Conservation (phyloP, 2,888 invertebrate species). For the Argyresthia goedartella region DNA sequence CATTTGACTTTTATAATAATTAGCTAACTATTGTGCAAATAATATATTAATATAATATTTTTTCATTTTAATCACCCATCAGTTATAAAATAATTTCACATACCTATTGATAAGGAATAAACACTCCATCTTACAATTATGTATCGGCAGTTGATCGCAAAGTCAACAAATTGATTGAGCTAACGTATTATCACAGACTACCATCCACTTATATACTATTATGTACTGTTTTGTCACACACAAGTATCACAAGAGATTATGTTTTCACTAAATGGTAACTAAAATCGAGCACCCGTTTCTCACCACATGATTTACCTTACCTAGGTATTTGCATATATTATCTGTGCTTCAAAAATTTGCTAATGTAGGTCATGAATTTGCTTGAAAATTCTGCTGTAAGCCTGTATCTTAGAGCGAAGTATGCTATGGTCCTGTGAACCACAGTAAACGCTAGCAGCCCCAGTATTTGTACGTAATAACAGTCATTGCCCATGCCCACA, state of each 20-base stretch:
- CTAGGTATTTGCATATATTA: constrained; percentile 13
- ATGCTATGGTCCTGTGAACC: constrained; percentile 64
- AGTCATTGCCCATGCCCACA: constrained; percentile 70
- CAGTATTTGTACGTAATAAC: constrained; percentile 66
- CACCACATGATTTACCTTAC: neutral
- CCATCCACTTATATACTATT: neutral
- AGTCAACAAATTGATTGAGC: too few relatives aligned
- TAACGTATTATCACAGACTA: neutral
- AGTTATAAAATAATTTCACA: too few relatives aligned
- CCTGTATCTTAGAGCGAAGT: constrained; percentile 69
- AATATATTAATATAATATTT: too few relatives aligned
- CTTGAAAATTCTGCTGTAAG: constrained; percentile 68
- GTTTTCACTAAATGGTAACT: neutral
- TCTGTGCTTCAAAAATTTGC: constrained; percentile 66
- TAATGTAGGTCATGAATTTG: constrained; percentile 64
- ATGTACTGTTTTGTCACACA: neutral
- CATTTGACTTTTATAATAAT: too few relatives aligned
- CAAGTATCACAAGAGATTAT: neutral
- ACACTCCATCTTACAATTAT: too few relatives aligned
- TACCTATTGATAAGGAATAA: too few relatives aligned
- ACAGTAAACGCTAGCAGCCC: constrained; percentile 70
- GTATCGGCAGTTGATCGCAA: too few relatives aligned
- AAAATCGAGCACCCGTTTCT: neutral
- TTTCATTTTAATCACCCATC: too few relatives aligned
- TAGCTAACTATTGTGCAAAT: too few relatives aligned